phyloP scores from a whole-genome alignment of 1,140 invertebrate species.

The Oryzaephilus surinamensis region DNA sequence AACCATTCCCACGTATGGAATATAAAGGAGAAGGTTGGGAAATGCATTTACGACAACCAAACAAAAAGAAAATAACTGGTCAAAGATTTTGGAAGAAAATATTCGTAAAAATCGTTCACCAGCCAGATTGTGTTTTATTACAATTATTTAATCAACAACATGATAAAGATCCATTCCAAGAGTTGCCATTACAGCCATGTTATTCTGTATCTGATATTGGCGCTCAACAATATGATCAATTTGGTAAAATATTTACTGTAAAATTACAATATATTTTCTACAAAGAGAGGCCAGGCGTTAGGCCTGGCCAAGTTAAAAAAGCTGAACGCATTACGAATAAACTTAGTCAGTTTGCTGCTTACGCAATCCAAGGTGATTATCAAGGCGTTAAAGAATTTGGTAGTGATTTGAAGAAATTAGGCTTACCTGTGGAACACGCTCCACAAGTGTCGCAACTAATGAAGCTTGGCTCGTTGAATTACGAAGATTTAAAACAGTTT shows the following conservation, averaged over 20 bases:
- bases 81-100: constrained; percentile 98
- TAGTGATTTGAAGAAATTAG: constrained; percentile 83
- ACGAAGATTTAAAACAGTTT: constrained; percentile 86
- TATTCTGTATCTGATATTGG: constrained; percentile 86
- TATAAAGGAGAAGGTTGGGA: constrained; percentile 89
- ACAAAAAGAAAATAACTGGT: constrained; percentile 97
- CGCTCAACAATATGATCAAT: constrained; percentile 97
- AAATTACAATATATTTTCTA: constrained; percentile 98
- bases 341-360: constrained; percentile 86
- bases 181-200: constrained; percentile 83
- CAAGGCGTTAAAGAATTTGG: constrained; percentile 82
- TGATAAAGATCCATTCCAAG: constrained; percentile 87
- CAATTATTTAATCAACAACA: constrained; percentile 74
- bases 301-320: constrained; percentile 92
- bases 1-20: constrained; percentile 76
- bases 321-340: constrained; percentile 84
- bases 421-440: constrained; percentile 93
- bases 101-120: constrained; percentile 68
- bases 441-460: constrained; percentile 93
- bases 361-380: constrained; percentile 88
- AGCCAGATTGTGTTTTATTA: constrained; percentile 73
- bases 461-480: constrained; percentile 85
- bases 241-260: constrained; percentile 97
- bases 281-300: constrained; percentile 92
- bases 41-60: constrained; percentile 89